Conservation (phyloP, 2,113 vertebrate genomes). For the Eira barbara region DNA sequence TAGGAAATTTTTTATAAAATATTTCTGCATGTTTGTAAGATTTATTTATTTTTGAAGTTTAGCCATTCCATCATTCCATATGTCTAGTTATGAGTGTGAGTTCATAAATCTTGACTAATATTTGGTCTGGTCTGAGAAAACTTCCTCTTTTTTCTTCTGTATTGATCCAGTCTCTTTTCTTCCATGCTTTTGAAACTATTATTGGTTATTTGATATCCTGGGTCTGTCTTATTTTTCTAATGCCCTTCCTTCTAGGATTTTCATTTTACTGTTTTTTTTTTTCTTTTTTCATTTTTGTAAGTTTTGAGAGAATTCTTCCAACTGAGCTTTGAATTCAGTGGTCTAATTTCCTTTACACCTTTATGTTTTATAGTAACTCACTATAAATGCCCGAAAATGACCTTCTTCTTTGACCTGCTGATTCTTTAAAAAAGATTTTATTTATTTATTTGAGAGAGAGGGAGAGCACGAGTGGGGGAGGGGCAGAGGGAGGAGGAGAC, state of each 20-base stretch:
- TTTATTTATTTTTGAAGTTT: neutral
- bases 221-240: constrained; percentile 20
- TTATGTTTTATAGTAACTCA: neutral
- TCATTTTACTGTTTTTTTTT: neutral
- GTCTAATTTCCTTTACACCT: neutral
- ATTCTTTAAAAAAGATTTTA: neutral
- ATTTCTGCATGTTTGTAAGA: neutral
- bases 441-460: neutral
- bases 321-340: neutral
- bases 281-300: neutral
- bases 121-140: neutral
- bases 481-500: neutral
- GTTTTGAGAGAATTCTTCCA: neutral
- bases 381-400: neutral
- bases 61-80: neutral
- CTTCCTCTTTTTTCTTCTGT: neutral
- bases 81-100: neutral
- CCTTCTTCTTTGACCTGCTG: neutral
- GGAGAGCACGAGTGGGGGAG: neutral
- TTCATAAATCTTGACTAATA: constrained; percentile 6
- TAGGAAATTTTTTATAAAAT: neutral
- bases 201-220: neutral
- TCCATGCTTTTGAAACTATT: neutral
- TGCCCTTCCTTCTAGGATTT: neutral
- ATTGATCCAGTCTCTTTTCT: neutral